Evolutionary conservation across 2,888 invertebrate genomes (phyloP).

Genomic region (Drosophila formosana): DNA sequence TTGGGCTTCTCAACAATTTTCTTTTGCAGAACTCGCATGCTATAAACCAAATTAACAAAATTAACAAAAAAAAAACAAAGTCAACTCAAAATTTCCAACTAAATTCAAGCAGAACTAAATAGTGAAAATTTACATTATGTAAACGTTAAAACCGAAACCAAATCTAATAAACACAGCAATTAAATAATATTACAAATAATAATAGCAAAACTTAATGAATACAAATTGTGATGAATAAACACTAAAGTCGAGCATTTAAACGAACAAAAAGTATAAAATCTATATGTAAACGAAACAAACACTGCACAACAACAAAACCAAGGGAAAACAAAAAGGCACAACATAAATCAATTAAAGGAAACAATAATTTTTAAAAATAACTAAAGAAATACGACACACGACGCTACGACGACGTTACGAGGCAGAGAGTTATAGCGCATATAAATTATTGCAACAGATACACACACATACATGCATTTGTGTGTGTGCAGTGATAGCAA

Average conservation of each 20-base stretch:
- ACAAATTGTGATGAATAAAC: constrained; percentile 68
- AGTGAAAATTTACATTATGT: constrained; percentile 60
- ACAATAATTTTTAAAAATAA: constrained; percentile 67
- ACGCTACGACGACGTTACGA: constrained; percentile 24
- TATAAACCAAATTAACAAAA: constrained; percentile 46
- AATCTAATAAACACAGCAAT: constrained; percentile 36
- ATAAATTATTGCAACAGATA: constrained; percentile 33
- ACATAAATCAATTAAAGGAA: constrained; percentile 75
- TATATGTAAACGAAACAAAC: constrained; percentile 37
- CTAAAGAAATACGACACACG: constrained; percentile 23
- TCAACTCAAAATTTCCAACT: constrained; percentile 63
- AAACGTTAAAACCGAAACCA: constrained; percentile 39
- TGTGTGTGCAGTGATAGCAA: constrained; percentile 59
- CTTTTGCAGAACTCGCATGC: constrained; percentile 80
- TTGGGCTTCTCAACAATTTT: constrained; percentile 76
- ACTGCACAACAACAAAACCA: constrained; percentile 49
- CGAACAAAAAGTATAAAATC: constrained; percentile 29
- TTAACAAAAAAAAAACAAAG: constrained; percentile 25
- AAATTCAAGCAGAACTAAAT: constrained; percentile 60
- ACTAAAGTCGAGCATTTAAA: constrained; percentile 51
- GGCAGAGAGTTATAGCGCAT: constrained; percentile 35
- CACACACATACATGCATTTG: constrained; percentile 7
- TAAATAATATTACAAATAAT: constrained; percentile 50
- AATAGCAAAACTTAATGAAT: constrained; percentile 38
- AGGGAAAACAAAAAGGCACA: constrained; percentile 37